These are phyloP conservation scores for Oedothorax gibbosus DNA, from an alignment of 1,140 invertebrate species.

Conservation along the genomic window DNA sequence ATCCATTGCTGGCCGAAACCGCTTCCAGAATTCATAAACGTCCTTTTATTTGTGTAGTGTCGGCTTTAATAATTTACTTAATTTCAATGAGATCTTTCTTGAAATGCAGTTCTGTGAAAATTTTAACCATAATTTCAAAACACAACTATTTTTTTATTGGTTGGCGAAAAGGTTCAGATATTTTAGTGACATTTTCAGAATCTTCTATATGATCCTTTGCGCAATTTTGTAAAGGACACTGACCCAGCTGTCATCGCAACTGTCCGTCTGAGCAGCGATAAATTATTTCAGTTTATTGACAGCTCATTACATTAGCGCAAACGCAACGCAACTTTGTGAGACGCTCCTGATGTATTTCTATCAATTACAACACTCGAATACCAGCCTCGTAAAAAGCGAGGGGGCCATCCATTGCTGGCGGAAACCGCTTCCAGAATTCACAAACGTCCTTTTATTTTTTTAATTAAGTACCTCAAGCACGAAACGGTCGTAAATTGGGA, in stretches of 20 bases:
- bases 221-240: too few species aligned
- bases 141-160: too few species aligned
- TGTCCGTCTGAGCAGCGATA: too few species aligned
- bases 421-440: not conserved
- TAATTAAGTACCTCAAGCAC: not conserved
- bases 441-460: not conserved
- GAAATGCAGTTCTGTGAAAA: too few species aligned
- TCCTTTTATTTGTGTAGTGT: not conserved
- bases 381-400: not conserved
- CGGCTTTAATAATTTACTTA: too few species aligned
- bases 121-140: too few species aligned
- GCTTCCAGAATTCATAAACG: not conserved
- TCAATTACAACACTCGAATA: not conserved
- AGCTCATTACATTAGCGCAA: slow-evolving; percentile 20
- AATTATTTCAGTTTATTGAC: not conserved
- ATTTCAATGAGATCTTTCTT: too few species aligned
- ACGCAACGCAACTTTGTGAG: not conserved
- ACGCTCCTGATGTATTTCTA: too few species aligned
- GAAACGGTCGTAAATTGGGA: not conserved
- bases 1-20: not conserved
- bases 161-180: too few species aligned
- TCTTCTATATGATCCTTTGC: too few species aligned
- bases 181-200: too few species aligned
- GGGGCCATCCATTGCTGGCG: not conserved
- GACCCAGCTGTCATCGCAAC: too few species aligned